Conservation (phyloP, 37 sponge, comb jelly and placozoan species). For the Chondrosia reniformis region DNA sequence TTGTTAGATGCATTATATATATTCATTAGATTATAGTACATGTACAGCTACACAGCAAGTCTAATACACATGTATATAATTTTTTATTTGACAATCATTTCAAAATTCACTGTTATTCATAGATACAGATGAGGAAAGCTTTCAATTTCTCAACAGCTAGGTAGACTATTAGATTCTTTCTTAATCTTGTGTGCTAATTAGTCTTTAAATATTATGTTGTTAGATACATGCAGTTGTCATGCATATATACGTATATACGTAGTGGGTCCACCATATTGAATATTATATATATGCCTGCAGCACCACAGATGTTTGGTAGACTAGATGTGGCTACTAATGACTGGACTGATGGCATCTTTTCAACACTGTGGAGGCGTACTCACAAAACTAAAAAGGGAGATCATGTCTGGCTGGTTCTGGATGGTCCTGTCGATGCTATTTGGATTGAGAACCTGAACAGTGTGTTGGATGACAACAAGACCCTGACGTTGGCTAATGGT, state of each 20-base stretch:
- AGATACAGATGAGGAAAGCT: too few relatives aligned
- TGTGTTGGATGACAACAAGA: constrained; percentile 99
- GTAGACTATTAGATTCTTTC: too few relatives aligned
- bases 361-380: constrained; percentile 95
- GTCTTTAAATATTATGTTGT: too few relatives aligned
- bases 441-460: constrained; percentile 99
- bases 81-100: too few relatives aligned
- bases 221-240: too few relatives aligned
- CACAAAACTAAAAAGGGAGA: constrained; percentile 93
- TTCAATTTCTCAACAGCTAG: too few relatives aligned
- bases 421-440: constrained; percentile 98
- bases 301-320: constrained; percentile 97
- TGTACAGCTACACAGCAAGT: too few relatives aligned
- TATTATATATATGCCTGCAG: not conserved
- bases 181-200: too few relatives aligned
- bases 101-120: too few relatives aligned
- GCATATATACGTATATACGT: not conserved
- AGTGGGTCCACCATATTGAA: not conserved
- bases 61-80: too few relatives aligned
- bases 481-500: constrained; percentile 94
- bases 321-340: constrained; percentile 98
- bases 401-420: constrained; percentile 92
- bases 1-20: too few relatives aligned
- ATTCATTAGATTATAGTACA: too few relatives aligned
- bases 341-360: constrained; percentile 99